These are phyloP conservation scores for Hybognathus amarus DNA, from an alignment of 2,797 vertebrate genomes.

Conservation along the genomic window DNA sequence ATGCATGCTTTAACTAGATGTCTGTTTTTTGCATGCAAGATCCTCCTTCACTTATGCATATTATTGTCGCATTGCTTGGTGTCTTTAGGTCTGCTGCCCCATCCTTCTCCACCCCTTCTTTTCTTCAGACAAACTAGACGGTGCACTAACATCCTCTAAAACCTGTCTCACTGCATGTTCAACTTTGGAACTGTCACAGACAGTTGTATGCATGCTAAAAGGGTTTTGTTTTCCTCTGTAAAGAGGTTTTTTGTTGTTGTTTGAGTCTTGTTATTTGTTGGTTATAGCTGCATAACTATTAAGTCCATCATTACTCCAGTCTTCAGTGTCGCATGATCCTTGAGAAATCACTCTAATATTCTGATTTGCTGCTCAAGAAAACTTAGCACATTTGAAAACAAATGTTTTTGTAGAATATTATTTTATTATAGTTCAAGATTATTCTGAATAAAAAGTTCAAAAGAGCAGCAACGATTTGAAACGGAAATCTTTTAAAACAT, in stretches of 20 bases:
- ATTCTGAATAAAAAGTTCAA: background rate
- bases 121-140: background rate
- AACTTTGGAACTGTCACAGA: slow-evolving; percentile 12
- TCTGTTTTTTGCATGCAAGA: background rate
- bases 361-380: background rate
- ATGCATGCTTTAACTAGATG: background rate
- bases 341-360: background rate
- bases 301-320: background rate
- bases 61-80: background rate
- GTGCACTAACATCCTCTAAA: slow-evolving; percentile 9
- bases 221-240: slow-evolving; percentile 7
- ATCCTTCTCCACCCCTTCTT: slow-evolving; percentile 6
- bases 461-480: background rate
- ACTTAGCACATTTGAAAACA: no score
- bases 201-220: slow-evolving; percentile 25
- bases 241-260: background rate
- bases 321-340: background rate
- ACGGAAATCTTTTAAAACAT: background rate
- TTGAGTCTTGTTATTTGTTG: background rate
- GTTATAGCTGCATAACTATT: background rate
- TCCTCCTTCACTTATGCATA: background rate
- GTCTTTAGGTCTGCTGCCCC: background rate
- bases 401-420: no score
- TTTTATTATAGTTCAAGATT: background rate
- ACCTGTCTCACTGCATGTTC: slow-evolving; percentile 19